A percentile compares a stretch with the other conserved stretches of the same genome.
phyloP scores from a whole-genome alignment of 1,140 invertebrate species.

The Apis dorsata region DNA sequence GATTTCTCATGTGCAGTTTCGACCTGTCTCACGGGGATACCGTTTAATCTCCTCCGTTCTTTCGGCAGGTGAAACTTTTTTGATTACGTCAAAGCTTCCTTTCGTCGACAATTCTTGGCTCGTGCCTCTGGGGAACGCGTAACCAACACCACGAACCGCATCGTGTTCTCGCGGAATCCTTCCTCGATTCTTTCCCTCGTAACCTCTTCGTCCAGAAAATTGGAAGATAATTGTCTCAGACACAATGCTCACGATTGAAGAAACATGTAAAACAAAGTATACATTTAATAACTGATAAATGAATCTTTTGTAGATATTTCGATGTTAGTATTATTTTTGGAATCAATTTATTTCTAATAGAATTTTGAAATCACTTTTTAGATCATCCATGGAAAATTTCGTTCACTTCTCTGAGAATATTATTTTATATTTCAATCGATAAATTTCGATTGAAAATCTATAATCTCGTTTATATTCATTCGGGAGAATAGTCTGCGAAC shows the following conservation, averaged over 20 bases:
- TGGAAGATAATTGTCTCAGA: neutral
- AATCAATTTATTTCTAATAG: too few relatives aligned
- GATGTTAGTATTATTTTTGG: too few relatives aligned
- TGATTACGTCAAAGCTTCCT: conserved; percentile 40
- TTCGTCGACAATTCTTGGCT: conserved; percentile 2
- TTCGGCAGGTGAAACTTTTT: conserved; percentile 51
- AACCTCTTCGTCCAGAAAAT: neutral
- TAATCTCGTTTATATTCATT: too few relatives aligned
- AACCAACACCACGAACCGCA: conserved; percentile 28
- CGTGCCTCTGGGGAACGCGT: neutral
- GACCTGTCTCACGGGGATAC: neutral
- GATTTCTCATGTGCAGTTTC: neutral
- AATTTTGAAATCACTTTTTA: too few relatives aligned
- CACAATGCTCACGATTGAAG: too few relatives aligned
- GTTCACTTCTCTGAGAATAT: too few relatives aligned
- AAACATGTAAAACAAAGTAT: too few relatives aligned
- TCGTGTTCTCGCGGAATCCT: conserved; percentile 57
- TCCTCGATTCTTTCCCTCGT: conserved; percentile 19
- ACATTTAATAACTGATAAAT: too few relatives aligned
- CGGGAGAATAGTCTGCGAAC: too few relatives aligned
- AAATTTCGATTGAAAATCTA: too few relatives aligned
- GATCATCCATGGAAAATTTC: too few relatives aligned
- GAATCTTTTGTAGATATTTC: too few relatives aligned
- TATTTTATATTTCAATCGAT: neutral
- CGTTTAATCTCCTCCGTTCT: neutral